Conservation (phyloP, 2,113 vertebrate species). For the Dinomys branickii region DNA sequence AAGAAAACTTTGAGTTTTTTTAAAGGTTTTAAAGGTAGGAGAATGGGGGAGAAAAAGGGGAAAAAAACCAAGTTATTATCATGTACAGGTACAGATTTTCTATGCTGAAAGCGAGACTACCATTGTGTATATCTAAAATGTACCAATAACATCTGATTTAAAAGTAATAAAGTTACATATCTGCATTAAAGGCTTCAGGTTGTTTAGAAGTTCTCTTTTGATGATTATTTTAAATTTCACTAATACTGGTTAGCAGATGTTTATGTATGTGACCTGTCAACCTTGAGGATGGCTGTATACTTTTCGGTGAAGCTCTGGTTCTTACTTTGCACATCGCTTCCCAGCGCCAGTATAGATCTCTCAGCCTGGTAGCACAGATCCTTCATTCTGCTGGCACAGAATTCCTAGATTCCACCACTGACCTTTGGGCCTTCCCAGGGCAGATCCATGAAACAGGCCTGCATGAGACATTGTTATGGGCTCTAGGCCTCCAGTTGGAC, state of each 20-base stretch:
- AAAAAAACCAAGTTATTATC: background rate
- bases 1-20: background rate
- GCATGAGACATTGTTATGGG: too few species aligned
- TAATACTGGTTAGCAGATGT: slow-evolving; percentile 64
- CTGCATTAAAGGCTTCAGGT: slow-evolving; percentile 13
- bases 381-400: too few species aligned
- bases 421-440: too few species aligned
- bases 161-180: background rate
- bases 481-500: too few species aligned
- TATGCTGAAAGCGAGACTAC: too few species aligned
- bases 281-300: too few species aligned
- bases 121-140: background rate
- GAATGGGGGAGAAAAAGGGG: background rate
- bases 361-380: too few species aligned
- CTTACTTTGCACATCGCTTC: too few species aligned
- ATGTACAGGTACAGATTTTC: background rate
- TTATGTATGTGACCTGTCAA: background rate
- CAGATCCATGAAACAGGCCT: too few species aligned
- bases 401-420: too few species aligned
- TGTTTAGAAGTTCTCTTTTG: slow-evolving; percentile 22
- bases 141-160: background rate
- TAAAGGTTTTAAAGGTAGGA: background rate
- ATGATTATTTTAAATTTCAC: background rate
- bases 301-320: too few species aligned
- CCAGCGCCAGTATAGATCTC: too few species aligned